A percentile compares a stretch with the other conserved stretches of the same genome.
Evolutionary conservation across 2,113 vertebrate species (phyloP).

Genomic region (Ibidorhyncha struthersii): DNA sequence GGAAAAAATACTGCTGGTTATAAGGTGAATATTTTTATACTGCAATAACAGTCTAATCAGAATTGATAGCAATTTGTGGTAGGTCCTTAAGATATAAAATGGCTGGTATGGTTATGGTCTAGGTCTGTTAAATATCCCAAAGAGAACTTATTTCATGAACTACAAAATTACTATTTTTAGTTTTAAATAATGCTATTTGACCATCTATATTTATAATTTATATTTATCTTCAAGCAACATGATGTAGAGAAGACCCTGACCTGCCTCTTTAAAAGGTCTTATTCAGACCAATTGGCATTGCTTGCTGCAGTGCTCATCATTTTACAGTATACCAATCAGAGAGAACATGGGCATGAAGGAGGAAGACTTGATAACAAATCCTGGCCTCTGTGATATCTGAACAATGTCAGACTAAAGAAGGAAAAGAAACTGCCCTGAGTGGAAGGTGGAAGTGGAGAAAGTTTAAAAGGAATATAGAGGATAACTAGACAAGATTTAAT

Average conservation of each 20-base stretch:
- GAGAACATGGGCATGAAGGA: neutral
- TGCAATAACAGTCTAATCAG: neutral
- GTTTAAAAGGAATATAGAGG: neutral
- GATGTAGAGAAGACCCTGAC: neutral
- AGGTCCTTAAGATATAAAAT: neutral
- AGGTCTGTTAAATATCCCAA: neutral
- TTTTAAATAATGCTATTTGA: neutral
- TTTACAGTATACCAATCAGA: neutral
- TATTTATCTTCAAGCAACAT: neutral
- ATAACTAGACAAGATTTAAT: neutral
- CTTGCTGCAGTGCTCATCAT: neutral
- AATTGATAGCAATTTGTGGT: neutral
- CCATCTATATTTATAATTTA: neutral
- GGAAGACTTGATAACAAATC: neutral
- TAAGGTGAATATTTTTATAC: neutral
- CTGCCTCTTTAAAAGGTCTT: neutral
- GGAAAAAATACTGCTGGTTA: neutral
- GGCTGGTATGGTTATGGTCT: neutral
- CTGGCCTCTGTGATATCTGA: neutral
- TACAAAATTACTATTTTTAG: neutral
- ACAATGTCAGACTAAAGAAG: neutral
- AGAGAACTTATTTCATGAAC: neutral
- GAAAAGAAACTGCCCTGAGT: neutral
- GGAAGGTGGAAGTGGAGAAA: neutral
- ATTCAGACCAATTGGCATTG: neutral